phyloP scores from a whole-genome alignment of 92 coral and sea anemone genomes.

The Siderastrea siderea region DNA sequence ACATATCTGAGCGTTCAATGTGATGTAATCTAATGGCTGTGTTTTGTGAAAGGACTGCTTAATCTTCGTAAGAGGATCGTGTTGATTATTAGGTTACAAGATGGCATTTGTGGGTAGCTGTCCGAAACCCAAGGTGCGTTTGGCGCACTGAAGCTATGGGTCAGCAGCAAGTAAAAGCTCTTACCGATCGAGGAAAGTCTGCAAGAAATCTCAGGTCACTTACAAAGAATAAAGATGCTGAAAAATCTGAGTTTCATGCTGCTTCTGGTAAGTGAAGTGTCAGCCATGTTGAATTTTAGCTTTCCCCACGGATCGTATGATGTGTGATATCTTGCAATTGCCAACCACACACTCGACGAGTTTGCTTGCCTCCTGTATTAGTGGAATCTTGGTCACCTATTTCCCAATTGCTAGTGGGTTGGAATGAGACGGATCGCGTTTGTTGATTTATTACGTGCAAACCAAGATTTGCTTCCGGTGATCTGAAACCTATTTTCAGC shows the following conservation, averaged over 20 bases:
- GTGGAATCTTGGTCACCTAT: conserved; percentile 38
- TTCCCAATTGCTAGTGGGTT: not conserved
- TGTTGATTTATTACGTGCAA: not conserved
- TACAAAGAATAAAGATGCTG: conserved; percentile 33
- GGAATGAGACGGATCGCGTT: not conserved
- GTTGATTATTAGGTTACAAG: not conserved
- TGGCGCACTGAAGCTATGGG: conserved; percentile 38
- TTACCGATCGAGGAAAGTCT: conserved; percentile 45
- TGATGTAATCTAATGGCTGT: conserved; percentile 4
- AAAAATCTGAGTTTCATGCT: conserved; percentile 39
- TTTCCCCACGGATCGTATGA: conserved; percentile 1
- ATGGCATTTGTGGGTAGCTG: conserved; percentile 20
- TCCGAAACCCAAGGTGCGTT: conserved; percentile 2
- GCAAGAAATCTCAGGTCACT: conserved; percentile 15
- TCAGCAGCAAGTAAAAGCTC: conserved; percentile 51
- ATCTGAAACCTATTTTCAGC: not conserved
- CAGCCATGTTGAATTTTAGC: not conserved
- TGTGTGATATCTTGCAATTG: conserved; percentile 2
- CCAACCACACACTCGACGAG: conserved; percentile 1
- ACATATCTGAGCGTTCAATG: conserved; percentile 4
- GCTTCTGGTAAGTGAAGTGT: conserved; percentile 15
- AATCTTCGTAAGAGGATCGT: not conserved
- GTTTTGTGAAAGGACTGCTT: not conserved
- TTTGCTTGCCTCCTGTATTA: conserved; percentile 13
- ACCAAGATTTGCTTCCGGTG: not conserved